These are phyloP conservation scores for Arbacia lixula DNA, from an alignment of 53 echinoderm and acorn worm genomes.

Conservation along the genomic window DNA sequence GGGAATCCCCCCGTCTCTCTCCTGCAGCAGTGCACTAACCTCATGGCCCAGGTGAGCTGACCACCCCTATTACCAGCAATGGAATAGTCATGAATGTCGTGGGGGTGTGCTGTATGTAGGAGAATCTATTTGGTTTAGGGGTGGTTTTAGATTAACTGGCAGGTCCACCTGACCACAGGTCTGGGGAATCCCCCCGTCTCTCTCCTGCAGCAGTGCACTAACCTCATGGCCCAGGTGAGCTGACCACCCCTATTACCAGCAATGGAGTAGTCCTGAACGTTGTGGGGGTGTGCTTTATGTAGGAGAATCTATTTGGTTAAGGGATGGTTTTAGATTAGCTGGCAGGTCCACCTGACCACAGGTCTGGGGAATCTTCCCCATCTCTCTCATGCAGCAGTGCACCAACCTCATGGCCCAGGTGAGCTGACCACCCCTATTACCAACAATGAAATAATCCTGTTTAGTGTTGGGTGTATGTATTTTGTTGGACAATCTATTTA, in stretches of 20 bases:
- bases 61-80: neutral
- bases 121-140: too few relatives aligned
- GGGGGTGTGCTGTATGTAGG: too few relatives aligned
- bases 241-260: neutral
- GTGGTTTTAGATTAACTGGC: too few relatives aligned
- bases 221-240: constrained; percentile 87
- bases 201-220: constrained; percentile 95
- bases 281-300: too few relatives aligned
- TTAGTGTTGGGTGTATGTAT: too few relatives aligned
- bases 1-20: constrained; percentile 95
- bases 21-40: constrained; percentile 96
- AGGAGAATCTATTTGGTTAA: too few relatives aligned
- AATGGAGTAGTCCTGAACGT: neutral
- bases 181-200: constrained; percentile 96
- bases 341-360: constrained; percentile 94
- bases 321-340: too few relatives aligned
- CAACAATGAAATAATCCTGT: neutral
- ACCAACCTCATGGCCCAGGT: constrained; percentile 95
- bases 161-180: constrained; percentile 94
- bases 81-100: neutral
- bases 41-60: constrained; percentile 80
- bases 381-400: constrained; percentile 95
- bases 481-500: too few relatives aligned
- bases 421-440: constrained; percentile 1
- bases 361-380: constrained; percentile 92